Conservation (phyloP, 92 coral and sea anemone genomes). For the Muricea muricata region DNA sequence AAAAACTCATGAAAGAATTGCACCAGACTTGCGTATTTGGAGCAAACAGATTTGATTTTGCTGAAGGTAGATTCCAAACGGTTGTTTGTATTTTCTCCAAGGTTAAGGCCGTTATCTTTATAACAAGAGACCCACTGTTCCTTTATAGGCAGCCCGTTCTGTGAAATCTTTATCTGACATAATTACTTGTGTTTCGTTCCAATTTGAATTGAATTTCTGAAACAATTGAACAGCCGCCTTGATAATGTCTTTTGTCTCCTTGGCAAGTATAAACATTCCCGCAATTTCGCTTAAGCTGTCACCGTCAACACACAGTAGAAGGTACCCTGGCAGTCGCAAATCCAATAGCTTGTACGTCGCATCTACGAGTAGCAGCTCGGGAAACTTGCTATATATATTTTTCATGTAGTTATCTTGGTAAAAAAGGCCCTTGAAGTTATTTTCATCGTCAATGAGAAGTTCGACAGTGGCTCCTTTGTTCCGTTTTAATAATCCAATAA, state of each 20-base stretch:
- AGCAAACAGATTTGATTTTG: constrained; percentile 63
- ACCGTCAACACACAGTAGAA: constrained; percentile 62
- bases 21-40: constrained; percentile 53
- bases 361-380: constrained; percentile 63
- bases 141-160: constrained; percentile 47
- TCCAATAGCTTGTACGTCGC: constrained; percentile 71
- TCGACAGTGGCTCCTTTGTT: constrained; percentile 55
- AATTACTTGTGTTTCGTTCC: constrained; percentile 47
- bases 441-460: constrained; percentile 61
- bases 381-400: constrained; percentile 52
- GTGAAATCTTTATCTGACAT: constrained; percentile 71
- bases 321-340: constrained; percentile 63
- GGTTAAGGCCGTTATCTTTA: constrained; percentile 35
- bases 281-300: constrained; percentile 67
- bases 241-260: constrained; percentile 65
- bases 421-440: constrained; percentile 72
- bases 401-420: constrained; percentile 58
- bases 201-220: constrained; percentile 40
- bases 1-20: constrained; percentile 60
- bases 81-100: constrained; percentile 71
- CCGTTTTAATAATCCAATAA: constrained; percentile 35
- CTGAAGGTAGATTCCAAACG: constrained; percentile 62
- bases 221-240: constrained; percentile 39
- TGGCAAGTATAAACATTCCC: constrained; percentile 68
- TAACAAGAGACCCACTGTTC: constrained; percentile 34